Evolutionary conservation across 2,797 vertebrate species (phyloP).

Genomic region (Micromesistius poutassou): DNA sequence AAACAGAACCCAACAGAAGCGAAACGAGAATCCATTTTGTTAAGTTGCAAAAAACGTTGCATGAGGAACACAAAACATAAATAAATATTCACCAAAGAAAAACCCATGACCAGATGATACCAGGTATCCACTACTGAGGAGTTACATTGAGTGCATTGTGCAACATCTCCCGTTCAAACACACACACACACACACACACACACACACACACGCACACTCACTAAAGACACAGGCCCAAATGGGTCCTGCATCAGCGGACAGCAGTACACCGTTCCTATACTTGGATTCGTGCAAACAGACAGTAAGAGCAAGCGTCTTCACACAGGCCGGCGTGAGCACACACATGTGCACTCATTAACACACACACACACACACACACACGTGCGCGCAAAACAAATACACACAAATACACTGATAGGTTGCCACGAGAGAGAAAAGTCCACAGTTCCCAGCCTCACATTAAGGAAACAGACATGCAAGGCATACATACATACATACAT

Average conservation of each 20-base stretch:
- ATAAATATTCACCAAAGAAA: slow-evolving; percentile 46
- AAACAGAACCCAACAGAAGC: slow-evolving; percentile 47
- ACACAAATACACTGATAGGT: slow-evolving; percentile 25
- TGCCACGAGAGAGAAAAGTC: slow-evolving; percentile 32
- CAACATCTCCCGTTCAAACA: slow-evolving; percentile 67
- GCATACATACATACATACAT: slow-evolving; percentile 52
- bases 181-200: slow-evolving; percentile 38
- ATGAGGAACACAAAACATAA: slow-evolving; percentile 54
- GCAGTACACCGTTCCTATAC: slow-evolving; percentile 72
- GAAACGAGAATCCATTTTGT: slow-evolving; percentile 35
- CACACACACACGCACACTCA: slow-evolving; percentile 14
- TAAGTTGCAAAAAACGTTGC: slow-evolving; percentile 48
- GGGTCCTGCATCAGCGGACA: slow-evolving; percentile 83
- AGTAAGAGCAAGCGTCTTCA: slow-evolving; percentile 57
- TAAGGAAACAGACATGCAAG: slow-evolving; percentile 65
- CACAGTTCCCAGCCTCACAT: slow-evolving; percentile 41
- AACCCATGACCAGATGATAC: slow-evolving; percentile 49
- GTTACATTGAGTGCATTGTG: slow-evolving; percentile 70
- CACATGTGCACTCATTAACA: slow-evolving; percentile 19
- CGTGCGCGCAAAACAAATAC: slow-evolving; percentile 17
- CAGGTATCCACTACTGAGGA: slow-evolving; percentile 55
- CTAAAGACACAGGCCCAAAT: slow-evolving; percentile 30
- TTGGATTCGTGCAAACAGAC: slow-evolving; percentile 84
- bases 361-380: slow-evolving; percentile 13
- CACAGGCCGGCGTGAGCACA: slow-evolving; percentile 32